A percentile compares a stretch with the other conserved stretches of the same genome.
phyloP scores from a whole-genome alignment of 1,140 invertebrate genomes.

The Bombus picipes region DNA sequence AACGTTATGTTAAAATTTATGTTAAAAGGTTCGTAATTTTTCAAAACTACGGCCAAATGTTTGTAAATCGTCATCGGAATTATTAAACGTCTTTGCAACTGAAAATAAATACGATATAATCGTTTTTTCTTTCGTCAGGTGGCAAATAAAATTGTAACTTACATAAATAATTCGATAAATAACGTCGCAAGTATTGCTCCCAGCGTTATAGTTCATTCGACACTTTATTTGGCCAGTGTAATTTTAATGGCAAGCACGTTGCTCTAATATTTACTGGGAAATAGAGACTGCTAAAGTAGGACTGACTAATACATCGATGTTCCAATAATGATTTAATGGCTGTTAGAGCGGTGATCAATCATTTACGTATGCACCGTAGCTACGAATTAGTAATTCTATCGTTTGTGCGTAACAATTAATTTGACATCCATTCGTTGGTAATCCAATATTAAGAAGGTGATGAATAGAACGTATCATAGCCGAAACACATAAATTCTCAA shows the following conservation, averaged over 20 bases:
- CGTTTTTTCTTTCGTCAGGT: no score
- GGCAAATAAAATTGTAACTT: no score
- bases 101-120: no score
- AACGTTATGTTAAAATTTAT: neutral
- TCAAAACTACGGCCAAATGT: no score
- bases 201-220: no score
- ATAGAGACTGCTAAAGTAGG: neutral
- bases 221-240: neutral
- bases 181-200: neutral
- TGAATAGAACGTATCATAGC: neutral
- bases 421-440: neutral
- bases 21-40: no score
- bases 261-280: neutral
- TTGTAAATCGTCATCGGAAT: no score
- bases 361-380: neutral
- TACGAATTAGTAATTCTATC: slow-evolving; percentile 1
- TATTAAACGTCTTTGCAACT: no score
- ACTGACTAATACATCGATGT: slow-evolving; percentile 20
- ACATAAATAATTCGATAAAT: neutral
- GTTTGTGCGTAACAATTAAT: neutral
- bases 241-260: neutral
- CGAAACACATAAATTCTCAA: no score
- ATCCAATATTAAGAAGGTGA: neutral
- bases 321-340: slow-evolving; percentile 11
- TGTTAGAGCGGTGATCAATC: slow-evolving; percentile 6